A percentile compares a stretch with the other conserved stretches of the same genome.
These are phyloP conservation scores for Leucozona laternaria DNA, from an alignment of 2,888 invertebrate species.

Conservation along the genomic window DNA sequence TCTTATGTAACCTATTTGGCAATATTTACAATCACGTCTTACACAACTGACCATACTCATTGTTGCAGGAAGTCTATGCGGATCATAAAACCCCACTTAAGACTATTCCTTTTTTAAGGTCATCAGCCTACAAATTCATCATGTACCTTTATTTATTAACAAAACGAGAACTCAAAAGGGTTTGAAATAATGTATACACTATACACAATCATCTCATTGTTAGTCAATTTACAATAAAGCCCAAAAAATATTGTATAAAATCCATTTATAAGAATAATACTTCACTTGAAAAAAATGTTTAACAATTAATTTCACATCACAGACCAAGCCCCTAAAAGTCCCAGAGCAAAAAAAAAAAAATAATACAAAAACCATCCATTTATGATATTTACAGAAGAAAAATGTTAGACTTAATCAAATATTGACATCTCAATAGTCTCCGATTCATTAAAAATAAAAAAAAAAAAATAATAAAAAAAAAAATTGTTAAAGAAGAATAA, in stretches of 20 bases:
- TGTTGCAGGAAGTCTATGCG: not conserved
- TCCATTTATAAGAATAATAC: slow-evolving; percentile 20
- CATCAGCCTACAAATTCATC: slow-evolving; percentile 16
- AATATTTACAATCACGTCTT: no score
- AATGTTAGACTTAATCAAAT: slow-evolving; percentile 73
- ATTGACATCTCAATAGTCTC: slow-evolving; percentile 75
- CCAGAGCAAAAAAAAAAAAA: not conserved
- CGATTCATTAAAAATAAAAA: slow-evolving; percentile 65
- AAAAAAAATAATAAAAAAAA: not conserved
- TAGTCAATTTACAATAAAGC: slow-evolving; percentile 11
- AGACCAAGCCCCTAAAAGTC: slow-evolving; percentile 30
- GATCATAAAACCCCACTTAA: not conserved
- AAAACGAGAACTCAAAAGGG: not conserved
- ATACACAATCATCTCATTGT: slow-evolving; percentile 33
- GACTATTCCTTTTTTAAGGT: not conserved
- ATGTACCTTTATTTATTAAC: not conserved
- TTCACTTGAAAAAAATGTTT: slow-evolving; percentile 43
- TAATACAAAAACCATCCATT: slow-evolving; percentile 31
- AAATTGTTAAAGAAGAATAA: slow-evolving; percentile 21
- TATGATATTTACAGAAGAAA: slow-evolving; percentile 32
- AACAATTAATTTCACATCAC: slow-evolving; percentile 70
- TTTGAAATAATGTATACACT: slow-evolving; percentile 12
- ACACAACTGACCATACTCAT: not conserved
- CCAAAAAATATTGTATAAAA: not conserved
- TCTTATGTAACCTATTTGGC: no score